Evolutionary conservation across 2,888 invertebrate genomes (phyloP).

Genomic region (Coremacera marginata): DNA sequence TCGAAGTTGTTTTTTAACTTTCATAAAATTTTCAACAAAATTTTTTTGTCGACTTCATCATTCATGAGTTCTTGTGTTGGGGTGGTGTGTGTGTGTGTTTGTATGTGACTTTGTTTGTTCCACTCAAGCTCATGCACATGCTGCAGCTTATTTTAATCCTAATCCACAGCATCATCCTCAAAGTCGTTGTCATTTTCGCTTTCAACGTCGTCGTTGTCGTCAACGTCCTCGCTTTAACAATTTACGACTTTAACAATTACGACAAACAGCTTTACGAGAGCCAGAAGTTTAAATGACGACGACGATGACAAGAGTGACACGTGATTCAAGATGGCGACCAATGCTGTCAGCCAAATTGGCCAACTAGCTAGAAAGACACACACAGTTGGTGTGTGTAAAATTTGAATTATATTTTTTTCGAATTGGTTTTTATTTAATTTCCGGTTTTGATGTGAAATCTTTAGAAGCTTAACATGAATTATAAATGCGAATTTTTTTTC

Average conservation of each 20-base stretch:
- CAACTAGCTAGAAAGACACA: not conserved
- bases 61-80: not conserved
- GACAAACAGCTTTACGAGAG: constrained; percentile 47
- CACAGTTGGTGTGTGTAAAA: not conserved
- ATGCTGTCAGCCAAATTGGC: not conserved
- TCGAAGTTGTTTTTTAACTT: not conserved
- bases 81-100: not conserved
- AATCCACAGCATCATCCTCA: not conserved
- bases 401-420: not conserved
- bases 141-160: not conserved
- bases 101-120: too few relatives aligned
- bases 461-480: too few relatives aligned
- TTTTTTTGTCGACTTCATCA: constrained; percentile 17
- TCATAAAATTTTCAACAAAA: constrained; percentile 2
- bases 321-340: not conserved
- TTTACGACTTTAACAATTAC: constrained; percentile 45
- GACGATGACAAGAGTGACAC: constrained; percentile 19
- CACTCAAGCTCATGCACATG: constrained; percentile 10
- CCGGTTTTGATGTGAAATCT: not conserved
- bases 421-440: not conserved
- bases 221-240: not conserved
- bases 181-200: not conserved
- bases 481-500: not conserved
- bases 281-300: constrained; percentile 46
- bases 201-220: not conserved